These are phyloP conservation scores for Paratrypauchen microcephalus DNA, from an alignment of 2,797 vertebrate species.

Conservation along the genomic window DNA sequence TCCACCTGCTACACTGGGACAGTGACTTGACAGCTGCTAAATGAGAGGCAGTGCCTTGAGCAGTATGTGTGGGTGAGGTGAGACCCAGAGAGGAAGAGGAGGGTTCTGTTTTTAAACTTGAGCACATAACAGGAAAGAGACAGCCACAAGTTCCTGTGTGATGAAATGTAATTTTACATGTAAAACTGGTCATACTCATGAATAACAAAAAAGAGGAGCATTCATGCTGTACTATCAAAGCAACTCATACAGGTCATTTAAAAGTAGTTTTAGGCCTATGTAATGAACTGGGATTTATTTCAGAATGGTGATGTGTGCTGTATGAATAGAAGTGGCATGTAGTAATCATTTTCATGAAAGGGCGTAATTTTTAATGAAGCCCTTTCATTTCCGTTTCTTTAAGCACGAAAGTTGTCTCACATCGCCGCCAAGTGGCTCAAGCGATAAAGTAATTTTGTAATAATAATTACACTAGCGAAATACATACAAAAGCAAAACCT, in stretches of 20 bases:
- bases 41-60: conserved; percentile 7
- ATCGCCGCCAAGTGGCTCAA: conserved; percentile 63
- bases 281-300: background rate
- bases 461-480: background rate
- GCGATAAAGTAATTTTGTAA: conserved; percentile 25
- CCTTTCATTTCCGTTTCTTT: background rate
- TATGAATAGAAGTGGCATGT: background rate
- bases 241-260: background rate
- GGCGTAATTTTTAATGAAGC: background rate
- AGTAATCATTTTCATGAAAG: background rate
- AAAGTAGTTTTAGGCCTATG: background rate
- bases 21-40: conserved; percentile 45
- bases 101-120: conserved; percentile 21
- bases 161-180: conserved; percentile 36
- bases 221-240: background rate
- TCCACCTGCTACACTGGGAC: conserved; percentile 43
- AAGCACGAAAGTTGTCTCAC: conserved; percentile 20
- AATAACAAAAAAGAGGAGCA: background rate
- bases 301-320: background rate
- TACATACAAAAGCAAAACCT: background rate
- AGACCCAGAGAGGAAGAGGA: conserved; percentile 37
- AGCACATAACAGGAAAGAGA: conserved; percentile 77
- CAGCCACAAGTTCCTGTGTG: conserved; percentile 82
- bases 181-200: conserved; percentile 1
- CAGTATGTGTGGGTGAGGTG: conserved; percentile 24